Evolutionary conservation across 2,113 vertebrate species (phyloP).

Genomic region (Chauna torquata): DNA sequence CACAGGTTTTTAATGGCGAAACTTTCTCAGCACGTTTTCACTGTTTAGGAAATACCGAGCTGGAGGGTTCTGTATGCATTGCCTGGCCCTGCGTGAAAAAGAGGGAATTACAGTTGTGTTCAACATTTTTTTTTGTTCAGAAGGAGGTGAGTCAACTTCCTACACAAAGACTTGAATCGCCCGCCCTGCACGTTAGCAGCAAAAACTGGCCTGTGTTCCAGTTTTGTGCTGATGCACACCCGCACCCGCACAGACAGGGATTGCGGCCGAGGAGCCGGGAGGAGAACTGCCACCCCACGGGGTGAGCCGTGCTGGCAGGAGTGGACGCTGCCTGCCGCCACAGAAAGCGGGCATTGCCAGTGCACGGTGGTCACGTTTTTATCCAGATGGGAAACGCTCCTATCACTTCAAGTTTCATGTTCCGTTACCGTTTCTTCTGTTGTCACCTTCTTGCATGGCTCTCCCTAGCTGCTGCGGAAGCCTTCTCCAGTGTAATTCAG

Average conservation of each 20-base stretch:
- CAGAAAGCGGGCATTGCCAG: background rate
- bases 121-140: background rate
- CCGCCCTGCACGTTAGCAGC: background rate
- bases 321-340: background rate
- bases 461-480: background rate
- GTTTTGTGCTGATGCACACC: background rate
- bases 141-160: conserved; percentile 44
- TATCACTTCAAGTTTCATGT: background rate
- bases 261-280: background rate
- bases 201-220: background rate
- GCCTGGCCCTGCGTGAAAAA: background rate
- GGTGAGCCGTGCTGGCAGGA: background rate
- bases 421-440: background rate
- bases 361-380: rapidly evolving
- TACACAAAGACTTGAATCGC: conserved; percentile 26
- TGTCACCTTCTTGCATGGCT: background rate
- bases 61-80: background rate
- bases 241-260: background rate
- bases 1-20: conserved; percentile 43
- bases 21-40: conserved; percentile 31
- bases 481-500: background rate
- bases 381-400: background rate
- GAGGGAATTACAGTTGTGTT: background rate
- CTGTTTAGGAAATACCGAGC: background rate
- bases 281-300: background rate